phyloP scores from a whole-genome alignment of 2,888 invertebrate genomes.

The Trichopria drosophilae region DNA sequence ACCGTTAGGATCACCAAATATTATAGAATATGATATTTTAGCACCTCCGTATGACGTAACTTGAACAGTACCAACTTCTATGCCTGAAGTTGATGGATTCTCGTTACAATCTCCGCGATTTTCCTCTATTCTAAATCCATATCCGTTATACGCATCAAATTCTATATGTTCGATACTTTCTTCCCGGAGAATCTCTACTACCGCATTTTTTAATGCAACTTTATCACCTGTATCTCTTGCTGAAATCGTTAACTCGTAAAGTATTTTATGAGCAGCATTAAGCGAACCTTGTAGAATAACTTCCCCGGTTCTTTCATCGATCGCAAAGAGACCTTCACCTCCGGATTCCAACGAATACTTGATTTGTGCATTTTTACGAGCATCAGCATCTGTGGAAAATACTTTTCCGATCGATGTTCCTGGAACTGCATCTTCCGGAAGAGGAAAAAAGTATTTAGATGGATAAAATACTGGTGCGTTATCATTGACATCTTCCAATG shows the following conservation, averaged over 20 bases:
- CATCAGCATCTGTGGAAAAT: slow-evolving; percentile 82
- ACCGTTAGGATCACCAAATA: slow-evolving; percentile 76
- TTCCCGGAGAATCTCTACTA: slow-evolving; percentile 78
- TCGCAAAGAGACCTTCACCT: slow-evolving; percentile 76
- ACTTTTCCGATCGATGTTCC: slow-evolving; percentile 74
- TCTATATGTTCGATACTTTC: slow-evolving; percentile 73
- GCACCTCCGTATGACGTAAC: slow-evolving; percentile 56
- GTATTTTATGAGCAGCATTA: slow-evolving; percentile 67
- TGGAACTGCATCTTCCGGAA: slow-evolving; percentile 69
- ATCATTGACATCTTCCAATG: slow-evolving; percentile 86
- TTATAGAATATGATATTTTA: slow-evolving; percentile 72
- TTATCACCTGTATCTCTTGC: slow-evolving; percentile 82
- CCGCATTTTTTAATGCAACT: slow-evolving; percentile 72
- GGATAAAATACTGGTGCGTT: slow-evolving; percentile 93
- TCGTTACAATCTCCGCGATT: slow-evolving; percentile 68
- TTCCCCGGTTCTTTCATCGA: slow-evolving; percentile 78
- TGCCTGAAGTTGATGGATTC: slow-evolving; percentile 59
- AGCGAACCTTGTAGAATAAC: slow-evolving; percentile 71
- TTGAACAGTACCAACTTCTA: slow-evolving; percentile 78
- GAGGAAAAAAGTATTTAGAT: slow-evolving; percentile 76
- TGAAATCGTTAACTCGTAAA: slow-evolving; percentile 75
- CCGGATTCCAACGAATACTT: slow-evolving; percentile 79
- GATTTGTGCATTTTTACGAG: slow-evolving; percentile 83
- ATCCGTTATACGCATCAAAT: slow-evolving; percentile 76
- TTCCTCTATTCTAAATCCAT: slow-evolving; percentile 81